Conservation (phyloP, 2,888 invertebrate species). For the Tolmerus cingulatus region DNA sequence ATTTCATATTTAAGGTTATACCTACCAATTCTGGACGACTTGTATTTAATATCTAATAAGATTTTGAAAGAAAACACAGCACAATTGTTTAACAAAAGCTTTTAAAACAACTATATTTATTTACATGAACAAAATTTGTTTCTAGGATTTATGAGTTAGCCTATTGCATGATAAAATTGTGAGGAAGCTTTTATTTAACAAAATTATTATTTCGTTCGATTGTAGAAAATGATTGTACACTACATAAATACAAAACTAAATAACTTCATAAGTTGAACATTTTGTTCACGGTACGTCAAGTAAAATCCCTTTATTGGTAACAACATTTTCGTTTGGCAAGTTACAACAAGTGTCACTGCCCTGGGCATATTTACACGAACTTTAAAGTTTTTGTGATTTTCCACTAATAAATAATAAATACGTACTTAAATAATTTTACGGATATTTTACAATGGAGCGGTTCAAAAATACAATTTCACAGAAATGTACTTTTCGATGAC, state of each 20-base stretch:
- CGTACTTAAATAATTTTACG: background rate
- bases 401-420: conserved; percentile 29
- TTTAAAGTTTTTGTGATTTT: background rate
- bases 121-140: background rate
- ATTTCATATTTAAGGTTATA: background rate
- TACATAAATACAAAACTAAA: background rate
- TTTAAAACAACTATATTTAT: background rate
- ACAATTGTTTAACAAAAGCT: background rate
- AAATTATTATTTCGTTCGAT: background rate
- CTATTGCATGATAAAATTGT: background rate
- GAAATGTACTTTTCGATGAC: conserved; percentile 46
- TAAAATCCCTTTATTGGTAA: conserved; percentile 22
- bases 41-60: background rate
- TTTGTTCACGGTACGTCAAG: background rate
- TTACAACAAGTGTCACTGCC: background rate
- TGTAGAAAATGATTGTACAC: background rate
- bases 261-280: background rate
- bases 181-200: background rate
- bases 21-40: background rate
- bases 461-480: conserved; percentile 48
- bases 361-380: background rate
- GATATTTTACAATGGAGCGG: background rate
- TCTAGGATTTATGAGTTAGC: background rate
- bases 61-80: background rate
- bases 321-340: background rate